These are phyloP conservation scores for cat (Felis catus) DNA, from an alignment of 2,113 vertebrate species.

Conservation along the genomic window DNA sequence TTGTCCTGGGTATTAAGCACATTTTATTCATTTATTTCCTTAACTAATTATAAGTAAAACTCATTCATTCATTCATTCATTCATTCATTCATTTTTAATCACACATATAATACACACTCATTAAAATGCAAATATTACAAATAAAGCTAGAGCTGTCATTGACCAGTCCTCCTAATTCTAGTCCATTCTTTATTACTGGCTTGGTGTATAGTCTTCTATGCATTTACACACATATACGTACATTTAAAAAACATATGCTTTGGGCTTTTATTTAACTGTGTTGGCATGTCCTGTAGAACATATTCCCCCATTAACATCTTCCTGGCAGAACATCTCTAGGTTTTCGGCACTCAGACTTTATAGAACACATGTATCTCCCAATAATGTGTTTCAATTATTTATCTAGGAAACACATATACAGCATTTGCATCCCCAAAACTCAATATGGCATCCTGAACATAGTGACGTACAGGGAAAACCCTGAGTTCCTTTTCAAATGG, in stretches of 20 bases:
- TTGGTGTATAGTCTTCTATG: neutral
- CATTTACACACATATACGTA: neutral
- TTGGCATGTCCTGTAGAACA: neutral
- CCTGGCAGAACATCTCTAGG: neutral
- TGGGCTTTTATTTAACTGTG: neutral
- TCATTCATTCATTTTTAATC: neutral
- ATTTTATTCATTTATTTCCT: neutral
- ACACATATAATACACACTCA: neutral
- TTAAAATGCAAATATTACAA: constrained; percentile 11
- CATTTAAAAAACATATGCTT: neutral
- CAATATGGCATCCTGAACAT: neutral
- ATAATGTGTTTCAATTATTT: neutral
- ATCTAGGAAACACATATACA: neutral
- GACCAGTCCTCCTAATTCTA: neutral
- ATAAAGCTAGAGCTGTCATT: neutral
- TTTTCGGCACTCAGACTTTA: neutral
- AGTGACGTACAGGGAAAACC: neutral
- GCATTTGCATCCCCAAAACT: neutral
- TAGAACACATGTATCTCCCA: neutral
- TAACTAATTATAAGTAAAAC: neutral
- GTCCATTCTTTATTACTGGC: neutral
- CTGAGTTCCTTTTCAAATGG: neutral
- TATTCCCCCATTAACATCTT: neutral
- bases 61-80: neutral
- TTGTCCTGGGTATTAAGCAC: neutral